Evolutionary conservation across 2,888 invertebrate species (phyloP).

Genomic region (Exocentrus adspersus): DNA sequence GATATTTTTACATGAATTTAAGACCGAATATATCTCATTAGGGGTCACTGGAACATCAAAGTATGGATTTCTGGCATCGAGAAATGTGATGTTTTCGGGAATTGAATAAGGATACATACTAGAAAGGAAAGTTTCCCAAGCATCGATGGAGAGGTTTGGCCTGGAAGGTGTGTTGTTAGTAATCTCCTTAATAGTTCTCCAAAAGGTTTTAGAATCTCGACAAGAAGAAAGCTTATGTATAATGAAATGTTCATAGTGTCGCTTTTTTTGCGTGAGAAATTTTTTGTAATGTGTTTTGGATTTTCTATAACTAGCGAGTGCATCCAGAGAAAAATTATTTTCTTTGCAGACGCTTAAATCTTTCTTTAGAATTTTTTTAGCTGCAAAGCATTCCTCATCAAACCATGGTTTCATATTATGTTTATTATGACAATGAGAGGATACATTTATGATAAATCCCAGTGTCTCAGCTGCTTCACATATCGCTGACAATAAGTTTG

Average conservation of each 20-base stretch:
- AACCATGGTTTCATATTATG: neutral
- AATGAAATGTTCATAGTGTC: neutral
- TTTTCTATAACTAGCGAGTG: neutral
- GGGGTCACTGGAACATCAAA: neutral
- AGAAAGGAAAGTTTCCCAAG: neutral
- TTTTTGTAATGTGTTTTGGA: neutral
- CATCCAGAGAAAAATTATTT: neutral
- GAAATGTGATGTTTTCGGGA: neutral
- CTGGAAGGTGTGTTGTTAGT: neutral
- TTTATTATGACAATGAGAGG: no score
- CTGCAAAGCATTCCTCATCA: neutral
- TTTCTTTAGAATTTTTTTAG: neutral
- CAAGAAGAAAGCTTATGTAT: neutral
- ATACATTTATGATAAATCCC: no score
- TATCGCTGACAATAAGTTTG: neutral
- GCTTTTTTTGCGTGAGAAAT: neutral
- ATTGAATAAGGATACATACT: neutral
- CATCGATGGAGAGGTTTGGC: neutral
- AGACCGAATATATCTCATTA: neutral
- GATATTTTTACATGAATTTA: neutral
- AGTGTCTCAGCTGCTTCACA: neutral
- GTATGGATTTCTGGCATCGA: neutral
- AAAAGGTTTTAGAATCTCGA: neutral
- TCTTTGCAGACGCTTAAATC: neutral
- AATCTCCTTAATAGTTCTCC: neutral